Percentiles rank a stretch among this genome's conserved stretches.
Evolutionary conservation across 2,797 vertebrate species (phyloP).

Genomic region (Potorous gilbertii): DNA sequence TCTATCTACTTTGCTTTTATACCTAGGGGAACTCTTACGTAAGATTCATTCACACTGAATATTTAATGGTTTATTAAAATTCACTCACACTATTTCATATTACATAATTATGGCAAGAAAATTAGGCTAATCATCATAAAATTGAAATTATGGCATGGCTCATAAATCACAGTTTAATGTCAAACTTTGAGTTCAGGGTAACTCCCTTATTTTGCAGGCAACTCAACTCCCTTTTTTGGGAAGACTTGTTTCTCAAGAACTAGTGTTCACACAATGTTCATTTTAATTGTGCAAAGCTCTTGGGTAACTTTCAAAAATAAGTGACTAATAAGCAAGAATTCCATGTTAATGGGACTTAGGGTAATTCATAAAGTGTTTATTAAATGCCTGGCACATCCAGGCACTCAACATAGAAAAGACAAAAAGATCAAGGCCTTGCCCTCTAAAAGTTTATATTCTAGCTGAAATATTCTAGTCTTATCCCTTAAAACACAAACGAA

Average conservation of each 20-base stretch:
- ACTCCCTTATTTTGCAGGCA: slow-evolving; percentile 71
- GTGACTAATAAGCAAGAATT: slow-evolving; percentile 53
- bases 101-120: slow-evolving; percentile 78
- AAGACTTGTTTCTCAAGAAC: slow-evolving; percentile 3
- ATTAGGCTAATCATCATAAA: slow-evolving; percentile 76
- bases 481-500: slow-evolving; percentile 18
- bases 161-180: slow-evolving; percentile 72
- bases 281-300: slow-evolving; percentile 74
- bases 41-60: slow-evolving; percentile 21
- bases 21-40: background rate
- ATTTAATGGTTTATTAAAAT: background rate
- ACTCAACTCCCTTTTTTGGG: slow-evolving; percentile 64
- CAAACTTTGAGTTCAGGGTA: slow-evolving; percentile 63
- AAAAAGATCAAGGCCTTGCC: slow-evolving; percentile 24
- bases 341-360: background rate
- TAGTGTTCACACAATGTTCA: slow-evolving; percentile 66
- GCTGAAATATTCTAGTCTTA: slow-evolving; percentile 1
- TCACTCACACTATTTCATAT: slow-evolving; percentile 51
- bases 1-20: slow-evolving; percentile 18
- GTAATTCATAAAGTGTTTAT: slow-evolving; percentile 23
- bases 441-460: background rate
- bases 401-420: slow-evolving; percentile 27
- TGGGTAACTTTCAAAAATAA: slow-evolving; percentile 56
- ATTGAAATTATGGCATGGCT: slow-evolving; percentile 64
- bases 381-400: slow-evolving; percentile 11